Evolutionary conservation across 2,113 vertebrate species (phyloP), one percentile per base, ranked within the genome.

Genomic region (Tamias sibiricus): DNA sequence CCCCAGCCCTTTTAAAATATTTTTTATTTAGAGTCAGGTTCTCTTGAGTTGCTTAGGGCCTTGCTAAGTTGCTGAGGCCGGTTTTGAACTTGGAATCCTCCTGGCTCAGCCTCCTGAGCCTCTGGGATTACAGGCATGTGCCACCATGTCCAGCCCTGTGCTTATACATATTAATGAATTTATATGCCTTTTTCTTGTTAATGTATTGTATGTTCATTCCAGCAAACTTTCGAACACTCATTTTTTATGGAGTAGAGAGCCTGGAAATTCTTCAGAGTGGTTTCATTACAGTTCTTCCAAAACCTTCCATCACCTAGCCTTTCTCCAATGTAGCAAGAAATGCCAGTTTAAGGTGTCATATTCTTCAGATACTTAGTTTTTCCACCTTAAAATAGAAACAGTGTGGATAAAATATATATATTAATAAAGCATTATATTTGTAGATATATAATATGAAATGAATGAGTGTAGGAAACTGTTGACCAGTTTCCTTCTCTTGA

Each of bases 371-470:
- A 57, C 42, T 91, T 76, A 37, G 54, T 57, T 62, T 40, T 94
- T 92, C 54, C 26, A 59, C 20, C 52, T 96, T 72, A 10, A 82
- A 57, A 52, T 2, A 12, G 32, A 90, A 90, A 32, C 0, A 10
- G 24, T 77, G 16, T 87, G 13, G 14, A 52, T 54, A 94, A 87
- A 76, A 72, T 62, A 54, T 24, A 77, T 62, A 37, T 44, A 30
- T 52, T 52, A 8, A 74, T 22, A 92, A 52, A 42, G 4, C 32
- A 81, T 28, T 54, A 3, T 9, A 52, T 47, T 81, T 81, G 64
- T 82, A 94, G 75, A 92, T 69, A 77, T 64, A 62, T 30, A 82
- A 44, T 83, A n/a, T 49, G 49, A 81, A 82, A 71, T 71, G 37
- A 89, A 59, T 75, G 17, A 83, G 22, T 37, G 20, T 47, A 8